Conservation (phyloP, 2,113 vertebrate species). For the Suncus etruscus region DNA sequence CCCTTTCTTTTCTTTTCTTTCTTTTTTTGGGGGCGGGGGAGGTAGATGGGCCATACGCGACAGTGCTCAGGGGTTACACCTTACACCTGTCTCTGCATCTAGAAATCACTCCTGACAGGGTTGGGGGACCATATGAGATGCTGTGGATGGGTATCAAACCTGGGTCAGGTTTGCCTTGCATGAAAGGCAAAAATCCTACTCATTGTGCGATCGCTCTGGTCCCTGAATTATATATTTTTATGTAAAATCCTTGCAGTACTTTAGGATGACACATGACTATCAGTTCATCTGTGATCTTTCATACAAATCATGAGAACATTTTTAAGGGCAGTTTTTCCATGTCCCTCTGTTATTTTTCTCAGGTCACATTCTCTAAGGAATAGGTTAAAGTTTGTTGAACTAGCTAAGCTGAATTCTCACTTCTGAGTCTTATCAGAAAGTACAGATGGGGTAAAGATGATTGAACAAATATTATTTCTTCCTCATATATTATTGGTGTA, state of each 20-base stretch:
- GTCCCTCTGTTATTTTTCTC: not conserved
- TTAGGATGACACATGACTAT: not conserved
- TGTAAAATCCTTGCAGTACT: not conserved
- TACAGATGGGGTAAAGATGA: not conserved
- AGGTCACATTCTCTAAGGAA: not conserved
- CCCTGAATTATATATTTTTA: no score
- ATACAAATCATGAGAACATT: conserved; percentile 31
- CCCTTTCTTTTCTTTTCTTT: no score
- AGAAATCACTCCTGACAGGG: no score
- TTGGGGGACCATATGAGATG: no score
- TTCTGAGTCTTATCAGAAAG: conserved; percentile 7
- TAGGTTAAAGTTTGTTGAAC: not conserved
- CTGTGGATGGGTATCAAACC: no score
- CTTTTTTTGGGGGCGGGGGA: no score
- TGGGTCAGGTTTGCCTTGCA: no score
- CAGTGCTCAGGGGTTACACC: no score
- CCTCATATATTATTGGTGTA: not conserved
- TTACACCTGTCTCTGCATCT: no score
- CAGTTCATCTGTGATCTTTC: not conserved
- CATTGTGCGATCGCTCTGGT: no score
- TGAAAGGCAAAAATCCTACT: no score
- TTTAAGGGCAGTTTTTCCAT: not conserved
- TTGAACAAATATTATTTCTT: not conserved
- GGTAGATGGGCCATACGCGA: no score
- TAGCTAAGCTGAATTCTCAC: not conserved